Evolutionary conservation across 2,888 invertebrate species (phyloP).

Genomic region (Tribolium freemani): DNA sequence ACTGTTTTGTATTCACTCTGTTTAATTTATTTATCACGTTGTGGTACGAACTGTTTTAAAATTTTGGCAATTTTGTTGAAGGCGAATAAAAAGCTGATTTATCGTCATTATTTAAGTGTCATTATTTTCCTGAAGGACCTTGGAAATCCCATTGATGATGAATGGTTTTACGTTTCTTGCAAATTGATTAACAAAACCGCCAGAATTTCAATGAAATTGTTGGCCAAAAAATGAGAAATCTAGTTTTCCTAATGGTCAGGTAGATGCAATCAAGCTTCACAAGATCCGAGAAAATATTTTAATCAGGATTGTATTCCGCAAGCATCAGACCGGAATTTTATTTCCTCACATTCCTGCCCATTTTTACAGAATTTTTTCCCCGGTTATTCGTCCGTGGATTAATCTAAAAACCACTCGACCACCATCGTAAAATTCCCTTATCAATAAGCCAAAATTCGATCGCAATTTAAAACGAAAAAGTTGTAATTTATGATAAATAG

Average conservation of each 20-base stretch:
- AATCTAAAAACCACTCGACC: constrained; percentile 5
- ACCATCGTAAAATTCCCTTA: not conserved
- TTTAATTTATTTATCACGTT: not conserved
- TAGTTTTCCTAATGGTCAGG: not conserved
- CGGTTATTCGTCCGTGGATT: constrained; percentile 1
- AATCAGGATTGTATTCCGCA: not conserved
- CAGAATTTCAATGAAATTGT: too few relatives aligned
- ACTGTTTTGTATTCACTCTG: not conserved
- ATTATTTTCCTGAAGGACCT: not conserved
- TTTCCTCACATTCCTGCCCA: constrained; percentile 1
- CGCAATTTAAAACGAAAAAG: not conserved
- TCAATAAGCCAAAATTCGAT: not conserved
- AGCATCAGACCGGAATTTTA: constrained; percentile 10
- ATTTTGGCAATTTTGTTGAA: not conserved
- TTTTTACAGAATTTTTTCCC: not conserved
- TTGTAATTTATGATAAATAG: not conserved
- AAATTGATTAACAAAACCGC: not conserved
- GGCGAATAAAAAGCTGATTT: not conserved
- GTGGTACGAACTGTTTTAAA: not conserved
- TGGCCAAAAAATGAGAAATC: not conserved
- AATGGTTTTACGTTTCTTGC: not conserved
- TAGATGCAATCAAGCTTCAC: not conserved
- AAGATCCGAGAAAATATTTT: not conserved
- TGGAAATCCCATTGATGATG: not conserved
- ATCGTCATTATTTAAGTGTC: not conserved